Conservation (phyloP, 1,140 invertebrate genomes). For the Andrena cerasifolii region DNA sequence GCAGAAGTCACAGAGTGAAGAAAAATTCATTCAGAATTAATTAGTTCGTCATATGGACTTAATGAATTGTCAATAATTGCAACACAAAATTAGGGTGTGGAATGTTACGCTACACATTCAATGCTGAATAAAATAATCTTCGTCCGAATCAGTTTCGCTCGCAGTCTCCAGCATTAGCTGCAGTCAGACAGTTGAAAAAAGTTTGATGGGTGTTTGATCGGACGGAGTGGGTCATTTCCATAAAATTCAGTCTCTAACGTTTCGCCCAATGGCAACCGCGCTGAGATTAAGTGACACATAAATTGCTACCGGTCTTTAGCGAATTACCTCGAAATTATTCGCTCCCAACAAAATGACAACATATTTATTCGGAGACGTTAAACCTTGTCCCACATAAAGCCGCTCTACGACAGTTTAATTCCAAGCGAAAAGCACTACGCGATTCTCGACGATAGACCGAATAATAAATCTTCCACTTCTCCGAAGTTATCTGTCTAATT, state of each 20-base stretch:
- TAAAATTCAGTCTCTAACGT: conserved; percentile 11
- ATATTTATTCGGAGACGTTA: neutral
- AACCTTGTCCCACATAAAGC: neutral
- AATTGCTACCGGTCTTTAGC: conserved; percentile 21
- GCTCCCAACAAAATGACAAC: neutral
- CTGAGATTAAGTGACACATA: neutral
- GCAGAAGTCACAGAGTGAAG: too few relatives aligned
- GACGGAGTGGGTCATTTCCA: neutral
- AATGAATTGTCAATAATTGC: too few relatives aligned
- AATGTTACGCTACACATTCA: too few relatives aligned
- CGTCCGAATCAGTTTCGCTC: too few relatives aligned
- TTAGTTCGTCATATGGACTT: too few relatives aligned
- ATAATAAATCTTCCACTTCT: neutral
- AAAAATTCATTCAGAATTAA: too few relatives aligned
- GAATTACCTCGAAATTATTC: conserved; percentile 5
- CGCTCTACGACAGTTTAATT: neutral
- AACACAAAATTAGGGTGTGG: too few relatives aligned
- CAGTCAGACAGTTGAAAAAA: too few relatives aligned
- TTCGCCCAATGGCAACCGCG: neutral
- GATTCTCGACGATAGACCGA: neutral
- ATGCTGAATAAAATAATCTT: too few relatives aligned
- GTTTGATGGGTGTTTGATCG: neutral
- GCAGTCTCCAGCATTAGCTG: too few relatives aligned
- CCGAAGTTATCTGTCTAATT: conserved; percentile 3
- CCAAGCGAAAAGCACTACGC: neutral